Conservation (phyloP, 2,888 invertebrate genomes). For the Drosophila tripunctata region DNA sequence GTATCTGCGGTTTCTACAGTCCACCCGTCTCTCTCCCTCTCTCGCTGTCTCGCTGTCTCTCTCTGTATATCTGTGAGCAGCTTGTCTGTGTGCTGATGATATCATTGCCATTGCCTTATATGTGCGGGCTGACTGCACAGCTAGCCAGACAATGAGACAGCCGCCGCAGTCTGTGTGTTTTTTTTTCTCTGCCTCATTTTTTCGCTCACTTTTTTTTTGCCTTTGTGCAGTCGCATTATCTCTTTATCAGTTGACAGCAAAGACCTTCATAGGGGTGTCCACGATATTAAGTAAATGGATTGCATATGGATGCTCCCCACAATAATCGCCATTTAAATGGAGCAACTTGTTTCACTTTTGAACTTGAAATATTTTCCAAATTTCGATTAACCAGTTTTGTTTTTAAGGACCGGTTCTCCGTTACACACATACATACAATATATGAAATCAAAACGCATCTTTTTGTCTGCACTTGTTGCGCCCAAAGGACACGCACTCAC, state of each 20-base stretch:
- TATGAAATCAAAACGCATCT: conserved; percentile 32
- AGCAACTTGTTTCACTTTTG: conserved; percentile 51
- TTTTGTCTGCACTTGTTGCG: conserved; percentile 24
- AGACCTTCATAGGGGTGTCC: conserved; percentile 56
- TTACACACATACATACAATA: neutral
- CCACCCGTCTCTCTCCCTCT: conserved; percentile 1
- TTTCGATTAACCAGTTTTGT: conserved; percentile 49
- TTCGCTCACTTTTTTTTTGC: neutral
- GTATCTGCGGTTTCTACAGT: conserved; percentile 53
- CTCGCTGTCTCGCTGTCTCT: neutral
- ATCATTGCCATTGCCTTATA: conserved; percentile 63
- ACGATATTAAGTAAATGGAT: conserved; percentile 44
- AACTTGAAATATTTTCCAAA: conserved; percentile 54
- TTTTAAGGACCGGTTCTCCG: conserved; percentile 48
- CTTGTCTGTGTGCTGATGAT: conserved; percentile 62
- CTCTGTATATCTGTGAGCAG: conserved; percentile 19
- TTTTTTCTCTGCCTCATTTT: neutral
- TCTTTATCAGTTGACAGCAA: conserved; percentile 72
- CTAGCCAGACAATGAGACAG: conserved; percentile 41
- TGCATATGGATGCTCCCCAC: conserved; percentile 5
- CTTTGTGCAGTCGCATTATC: conserved; percentile 54
- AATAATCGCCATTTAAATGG: conserved; percentile 22
- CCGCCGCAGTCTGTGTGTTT: conserved; percentile 39
- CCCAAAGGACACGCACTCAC: conserved; percentile 21
- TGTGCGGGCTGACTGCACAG: conserved; percentile 53